phyloP scores from a whole-genome alignment of 2,113 vertebrate species.

The Sceloporus undulatus region DNA sequence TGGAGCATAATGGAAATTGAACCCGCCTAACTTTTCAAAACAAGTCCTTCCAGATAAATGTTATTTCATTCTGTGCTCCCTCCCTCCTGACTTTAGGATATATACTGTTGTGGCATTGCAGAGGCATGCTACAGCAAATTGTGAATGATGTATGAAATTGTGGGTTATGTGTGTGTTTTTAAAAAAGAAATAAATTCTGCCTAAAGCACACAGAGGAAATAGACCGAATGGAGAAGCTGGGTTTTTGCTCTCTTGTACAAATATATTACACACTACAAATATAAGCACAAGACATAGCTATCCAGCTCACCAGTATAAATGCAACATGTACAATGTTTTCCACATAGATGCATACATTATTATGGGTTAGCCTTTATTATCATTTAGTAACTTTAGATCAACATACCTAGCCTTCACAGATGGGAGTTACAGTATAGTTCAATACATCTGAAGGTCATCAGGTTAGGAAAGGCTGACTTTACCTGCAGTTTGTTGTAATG shows the following conservation, averaged over 20 bases:
- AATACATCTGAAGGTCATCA: background rate
- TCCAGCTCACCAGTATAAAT: background rate
- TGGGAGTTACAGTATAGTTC: background rate
- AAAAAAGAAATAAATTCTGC: background rate
- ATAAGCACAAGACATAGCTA: no score
- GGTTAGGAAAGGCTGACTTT: background rate
- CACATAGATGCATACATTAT: slow-evolving; percentile 6
- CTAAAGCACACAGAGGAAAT: background rate
- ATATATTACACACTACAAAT: background rate
- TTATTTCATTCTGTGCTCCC: background rate
- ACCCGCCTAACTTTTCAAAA: slow-evolving; percentile 5
- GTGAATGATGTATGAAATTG: slow-evolving; percentile 4
- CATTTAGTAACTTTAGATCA: background rate
- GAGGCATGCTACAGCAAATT: background rate
- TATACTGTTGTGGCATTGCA: background rate
- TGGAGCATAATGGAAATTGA: slow-evolving; percentile 12
- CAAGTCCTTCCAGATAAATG: slow-evolving; percentile 13
- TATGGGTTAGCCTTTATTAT: background rate
- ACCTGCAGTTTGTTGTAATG: background rate
- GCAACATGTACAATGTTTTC: background rate
- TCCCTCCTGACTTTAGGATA: background rate
- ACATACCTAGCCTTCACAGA: background rate
- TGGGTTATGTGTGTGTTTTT: background rate
- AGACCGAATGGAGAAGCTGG: background rate
- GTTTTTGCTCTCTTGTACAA: background rate